These are phyloP conservation scores for Psilanteris sp. DNA, from an alignment of 1,140 invertebrate species.

Conservation along the genomic window DNA sequence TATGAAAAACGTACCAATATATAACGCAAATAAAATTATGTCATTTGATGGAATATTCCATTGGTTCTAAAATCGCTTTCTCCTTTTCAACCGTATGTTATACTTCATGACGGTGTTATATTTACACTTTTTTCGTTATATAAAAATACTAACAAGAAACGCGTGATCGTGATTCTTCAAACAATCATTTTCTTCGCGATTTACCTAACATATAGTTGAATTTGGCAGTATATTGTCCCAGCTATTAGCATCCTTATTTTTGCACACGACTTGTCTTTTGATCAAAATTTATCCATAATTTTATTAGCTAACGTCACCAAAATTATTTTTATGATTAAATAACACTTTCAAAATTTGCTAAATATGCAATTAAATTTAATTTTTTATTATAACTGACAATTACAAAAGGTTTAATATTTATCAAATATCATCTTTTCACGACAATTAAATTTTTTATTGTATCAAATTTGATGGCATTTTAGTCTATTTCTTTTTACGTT, in stretches of 20 bases:
- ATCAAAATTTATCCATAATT: slow-evolving; percentile 47
- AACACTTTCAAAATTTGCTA: slow-evolving; percentile 7
- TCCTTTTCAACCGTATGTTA: slow-evolving; percentile 5
- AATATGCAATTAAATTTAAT: too few relatives aligned
- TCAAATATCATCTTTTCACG: too few relatives aligned
- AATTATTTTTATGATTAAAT: slow-evolving; percentile 3
- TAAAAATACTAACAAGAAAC: slow-evolving; percentile 79
- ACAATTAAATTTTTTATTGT: too few relatives aligned
- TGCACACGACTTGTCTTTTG: slow-evolving; percentile 64
- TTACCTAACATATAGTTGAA: slow-evolving; percentile 76
- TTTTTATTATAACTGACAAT: neutral
- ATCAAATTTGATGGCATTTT: too few relatives aligned
- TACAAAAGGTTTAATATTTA: too few relatives aligned
- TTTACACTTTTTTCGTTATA: slow-evolving; percentile 71
- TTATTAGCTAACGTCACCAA: slow-evolving; percentile 23
- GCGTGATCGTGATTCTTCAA: slow-evolving; percentile 69
- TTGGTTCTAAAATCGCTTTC: slow-evolving; percentile 64
- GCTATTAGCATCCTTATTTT: slow-evolving; percentile 76
- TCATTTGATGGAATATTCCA: slow-evolving; percentile 54
- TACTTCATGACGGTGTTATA: slow-evolving; percentile 38
- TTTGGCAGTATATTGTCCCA: slow-evolving; percentile 81
- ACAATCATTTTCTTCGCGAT: slow-evolving; percentile 68
- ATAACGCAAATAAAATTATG: neutral
- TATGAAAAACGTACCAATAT: neutral
- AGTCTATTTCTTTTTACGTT: too few relatives aligned